Conservation (phyloP, 2,888 invertebrate genomes). For the Dinocampus coccinellae region DNA sequence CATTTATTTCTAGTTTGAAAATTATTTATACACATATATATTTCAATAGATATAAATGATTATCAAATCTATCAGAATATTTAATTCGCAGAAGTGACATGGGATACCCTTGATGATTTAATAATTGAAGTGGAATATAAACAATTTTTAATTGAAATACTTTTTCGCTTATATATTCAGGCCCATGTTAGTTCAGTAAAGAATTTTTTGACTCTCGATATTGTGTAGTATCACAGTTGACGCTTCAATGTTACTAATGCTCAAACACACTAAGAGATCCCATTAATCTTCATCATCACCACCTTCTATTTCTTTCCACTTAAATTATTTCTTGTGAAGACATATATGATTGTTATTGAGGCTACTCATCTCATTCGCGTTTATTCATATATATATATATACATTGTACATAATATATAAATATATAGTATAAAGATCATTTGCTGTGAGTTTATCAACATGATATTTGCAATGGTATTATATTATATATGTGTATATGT, state of each 20-base stretch:
- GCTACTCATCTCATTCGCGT: constrained; percentile 27
- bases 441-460: constrained; percentile 6
- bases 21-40: neutral
- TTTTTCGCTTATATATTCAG: neutral
- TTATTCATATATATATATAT: constrained; percentile 3
- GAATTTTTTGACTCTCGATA: neutral
- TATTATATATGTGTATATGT: neutral
- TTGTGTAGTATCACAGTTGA: constrained; percentile 4
- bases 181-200: neutral
- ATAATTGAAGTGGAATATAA: neutral
- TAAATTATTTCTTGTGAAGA: constrained; percentile 24
- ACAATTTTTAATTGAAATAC: neutral
- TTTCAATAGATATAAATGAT: constrained; percentile 33
- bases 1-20: neutral
- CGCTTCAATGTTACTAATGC: neutral
- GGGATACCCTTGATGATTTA: neutral
- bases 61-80: neutral
- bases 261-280: constrained; percentile 40
- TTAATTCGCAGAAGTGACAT: neutral
- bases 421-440: neutral
- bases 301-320: constrained; percentile 54
- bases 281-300: constrained; percentile 58
- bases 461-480: neutral
- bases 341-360: constrained; percentile 27
- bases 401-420: neutral